These are phyloP conservation scores for Hipposideros armiger DNA, from an alignment of 2,113 vertebrate genomes.

Conservation along the genomic window DNA sequence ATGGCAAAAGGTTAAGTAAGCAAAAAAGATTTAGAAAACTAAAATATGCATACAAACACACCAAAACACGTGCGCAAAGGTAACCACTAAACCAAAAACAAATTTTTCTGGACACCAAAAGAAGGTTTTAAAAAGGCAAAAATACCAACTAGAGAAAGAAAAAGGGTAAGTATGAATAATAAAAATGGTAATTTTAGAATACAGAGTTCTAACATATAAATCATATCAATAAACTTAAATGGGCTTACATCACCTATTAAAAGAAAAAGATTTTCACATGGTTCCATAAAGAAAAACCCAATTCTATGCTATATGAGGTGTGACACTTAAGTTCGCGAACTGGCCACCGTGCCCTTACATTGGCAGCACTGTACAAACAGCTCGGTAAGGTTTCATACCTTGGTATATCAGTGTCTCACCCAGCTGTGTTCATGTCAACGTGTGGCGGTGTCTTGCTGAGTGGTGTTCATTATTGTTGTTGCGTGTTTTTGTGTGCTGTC, in stretches of 20 bases:
- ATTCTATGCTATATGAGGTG: neutral
- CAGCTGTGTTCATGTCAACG: too few species aligned
- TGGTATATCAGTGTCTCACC: too few species aligned
- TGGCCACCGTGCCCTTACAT: too few species aligned
- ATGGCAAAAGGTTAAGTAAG: slow-evolving; percentile 17
- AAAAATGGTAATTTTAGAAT: neutral
- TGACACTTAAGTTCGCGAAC: too few species aligned
- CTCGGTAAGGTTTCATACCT: too few species aligned
- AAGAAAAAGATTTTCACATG: neutral
- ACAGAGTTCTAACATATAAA: neutral
- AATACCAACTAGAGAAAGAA: neutral
- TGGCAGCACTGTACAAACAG: too few species aligned
- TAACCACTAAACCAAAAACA: neutral
- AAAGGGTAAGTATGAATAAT: neutral
- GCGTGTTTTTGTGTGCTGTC: too few species aligned
- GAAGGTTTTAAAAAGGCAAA: neutral
- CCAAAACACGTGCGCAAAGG: neutral
- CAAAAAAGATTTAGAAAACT: neutral
- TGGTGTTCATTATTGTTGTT: too few species aligned
- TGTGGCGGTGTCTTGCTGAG: too few species aligned
- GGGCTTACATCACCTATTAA: neutral
- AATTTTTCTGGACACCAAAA: slow-evolving; percentile 19
- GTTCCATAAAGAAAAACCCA: slow-evolving; percentile 15
- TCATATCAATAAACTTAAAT: slow-evolving; percentile 1
- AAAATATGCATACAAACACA: neutral